These are phyloP conservation scores for Brachypterus glaber DNA, from an alignment of 2,888 invertebrate genomes.

Conservation along the genomic window DNA sequence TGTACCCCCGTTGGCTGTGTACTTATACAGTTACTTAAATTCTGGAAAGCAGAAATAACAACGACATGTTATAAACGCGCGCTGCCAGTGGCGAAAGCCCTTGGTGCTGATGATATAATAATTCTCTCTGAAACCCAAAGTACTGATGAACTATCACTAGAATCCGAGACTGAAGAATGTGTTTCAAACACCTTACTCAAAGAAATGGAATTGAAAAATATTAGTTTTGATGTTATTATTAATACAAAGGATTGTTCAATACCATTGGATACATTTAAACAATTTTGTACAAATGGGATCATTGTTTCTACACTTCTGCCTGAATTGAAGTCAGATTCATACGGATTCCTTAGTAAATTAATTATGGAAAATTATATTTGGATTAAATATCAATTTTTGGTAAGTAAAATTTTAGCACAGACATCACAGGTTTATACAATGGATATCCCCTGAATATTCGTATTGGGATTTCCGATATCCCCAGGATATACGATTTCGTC, in stretches of 20 bases:
- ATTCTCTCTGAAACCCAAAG: conserved; percentile 28
- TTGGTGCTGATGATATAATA: conserved; percentile 48
- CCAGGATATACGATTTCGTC: too few species aligned
- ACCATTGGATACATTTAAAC: conserved; percentile 22
- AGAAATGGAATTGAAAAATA: conserved; percentile 31
- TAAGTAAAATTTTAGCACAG: conserved; percentile 28
- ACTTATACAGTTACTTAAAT: conserved; percentile 47
- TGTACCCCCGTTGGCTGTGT: conserved; percentile 51
- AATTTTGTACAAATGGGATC: conserved; percentile 27
- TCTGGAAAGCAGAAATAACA: conserved; percentile 49
- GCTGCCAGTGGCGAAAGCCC: conserved; percentile 46
- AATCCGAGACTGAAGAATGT: conserved; percentile 6
- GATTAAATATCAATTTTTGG: conserved; percentile 39
- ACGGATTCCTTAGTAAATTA: conserved; percentile 42
- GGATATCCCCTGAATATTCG: too few species aligned
- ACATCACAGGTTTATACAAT: too few species aligned
- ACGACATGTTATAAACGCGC: conserved; percentile 46
- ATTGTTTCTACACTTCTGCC: conserved; percentile 44
- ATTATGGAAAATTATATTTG: conserved; percentile 42
- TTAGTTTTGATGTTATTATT: conserved; percentile 35
- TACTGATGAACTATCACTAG: conserved; percentile 6
- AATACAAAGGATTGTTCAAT: conserved; percentile 29
- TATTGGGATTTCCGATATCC: too few species aligned
- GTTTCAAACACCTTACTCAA: conserved; percentile 23
- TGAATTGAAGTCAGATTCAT: conserved; percentile 43